These are phyloP conservation scores for Drosophila orosa DNA, from an alignment of 1,140 invertebrate species.

Conservation along the genomic window DNA sequence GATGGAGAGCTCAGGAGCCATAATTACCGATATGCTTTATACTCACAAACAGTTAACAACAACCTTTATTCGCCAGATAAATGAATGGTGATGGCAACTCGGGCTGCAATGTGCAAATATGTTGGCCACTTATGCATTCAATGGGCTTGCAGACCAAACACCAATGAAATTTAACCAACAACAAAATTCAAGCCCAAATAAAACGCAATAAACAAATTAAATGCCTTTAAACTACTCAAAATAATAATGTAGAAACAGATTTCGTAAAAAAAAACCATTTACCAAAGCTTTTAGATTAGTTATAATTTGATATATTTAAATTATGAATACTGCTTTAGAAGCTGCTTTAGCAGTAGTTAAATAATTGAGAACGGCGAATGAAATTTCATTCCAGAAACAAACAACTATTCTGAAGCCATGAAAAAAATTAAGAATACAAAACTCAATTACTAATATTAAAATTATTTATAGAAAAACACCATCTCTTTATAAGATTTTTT, in stretches of 20 bases:
- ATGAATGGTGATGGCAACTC: conserved; percentile 11
- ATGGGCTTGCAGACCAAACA: conserved; percentile 36
- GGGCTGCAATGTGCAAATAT: conserved; percentile 47
- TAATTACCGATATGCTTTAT: conserved; percentile 71
- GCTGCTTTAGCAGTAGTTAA: too few relatives aligned
- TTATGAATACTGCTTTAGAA: conserved; percentile 38
- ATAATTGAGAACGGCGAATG: too few relatives aligned
- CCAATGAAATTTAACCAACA: conserved; percentile 12
- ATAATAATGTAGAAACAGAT: too few relatives aligned
- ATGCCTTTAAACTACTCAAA: neutral
- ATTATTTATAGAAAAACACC: neutral
- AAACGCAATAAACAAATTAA: conserved; percentile 12
- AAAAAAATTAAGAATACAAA: conserved; percentile 2
- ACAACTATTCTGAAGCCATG: conserved; percentile 18
- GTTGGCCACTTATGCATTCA: conserved; percentile 62
- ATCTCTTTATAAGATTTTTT: neutral
- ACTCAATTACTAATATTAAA: neutral
- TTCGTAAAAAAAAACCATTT: neutral
- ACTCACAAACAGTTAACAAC: conserved; percentile 38
- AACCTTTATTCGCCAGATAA: conserved; percentile 36
- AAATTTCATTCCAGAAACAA: conserved; percentile 37
- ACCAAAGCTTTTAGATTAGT: neutral
- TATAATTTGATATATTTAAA: neutral
- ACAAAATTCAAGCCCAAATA: conserved; percentile 62
- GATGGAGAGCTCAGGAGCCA: conserved; percentile 22